Evolutionary conservation across 2,888 invertebrate genomes (phyloP), one percentile per base, ranked within the genome.

Genomic region (Serripes groenlandicus): DNA sequence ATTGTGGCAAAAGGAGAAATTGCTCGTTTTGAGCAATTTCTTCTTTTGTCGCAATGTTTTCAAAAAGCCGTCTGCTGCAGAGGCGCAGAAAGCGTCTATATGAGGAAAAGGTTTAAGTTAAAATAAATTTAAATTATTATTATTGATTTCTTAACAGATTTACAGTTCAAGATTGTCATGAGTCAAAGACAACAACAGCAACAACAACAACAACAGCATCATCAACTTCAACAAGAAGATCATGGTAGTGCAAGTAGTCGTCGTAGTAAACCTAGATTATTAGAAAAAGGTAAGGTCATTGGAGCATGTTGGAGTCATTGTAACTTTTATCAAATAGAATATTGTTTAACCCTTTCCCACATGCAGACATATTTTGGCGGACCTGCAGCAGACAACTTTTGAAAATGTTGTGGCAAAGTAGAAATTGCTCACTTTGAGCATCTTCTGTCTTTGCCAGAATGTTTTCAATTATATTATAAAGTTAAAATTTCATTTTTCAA

Each of bases 151-250:
- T n/a, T n/a, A n/a, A 30, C 87, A 93, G 93, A 93, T 75, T 87
- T 93, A 35, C 93, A 93, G 83, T 93, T 93, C 80, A 92, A 92
- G 82, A 91, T 93, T 34, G 83, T 93, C 9, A 93, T 93, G 93
- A 91, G 90, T 77, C 92, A 93, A 70, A 91, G 89, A 66, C 84
- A 76, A 68, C 89, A 88, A 70, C 87, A 88, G 56, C 88, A 86
- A 49, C 87, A 87, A n/a, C 77, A 81, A 11, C 78, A 66, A 11
- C 77, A 78, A 37, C 81, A 78, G 42, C 89, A 88, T 68, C 87
- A 87, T 34, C 89, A 86, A 49, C 73, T 78, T 9, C 79, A 62
- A 7, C 74, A 70, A 37, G 77, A 76, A 28, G 58, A 77, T 54
- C 62, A 34, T 35, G 78, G 70, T 18, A 88, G 88, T 83, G 88